These are phyloP conservation scores for Orthochromis indermauri DNA, from an alignment of 2,113 vertebrate species.

Conservation along the genomic window DNA sequence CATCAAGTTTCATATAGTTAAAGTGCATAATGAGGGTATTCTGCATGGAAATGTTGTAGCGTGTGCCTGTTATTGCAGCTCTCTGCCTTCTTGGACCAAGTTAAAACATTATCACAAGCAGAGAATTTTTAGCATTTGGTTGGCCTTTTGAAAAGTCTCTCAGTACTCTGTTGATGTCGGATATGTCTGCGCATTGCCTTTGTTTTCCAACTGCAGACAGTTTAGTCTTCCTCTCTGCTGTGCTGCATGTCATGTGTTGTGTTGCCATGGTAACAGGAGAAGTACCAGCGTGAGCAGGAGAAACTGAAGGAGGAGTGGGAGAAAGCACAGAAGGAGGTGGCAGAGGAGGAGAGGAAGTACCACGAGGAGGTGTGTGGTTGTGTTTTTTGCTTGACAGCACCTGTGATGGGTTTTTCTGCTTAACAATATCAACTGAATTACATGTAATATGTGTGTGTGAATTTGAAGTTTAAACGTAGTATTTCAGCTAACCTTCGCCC, in stretches of 20 bases:
- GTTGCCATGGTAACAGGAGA: slow-evolving; percentile 78
- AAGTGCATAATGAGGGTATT: background rate
- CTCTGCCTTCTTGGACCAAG: background rate
- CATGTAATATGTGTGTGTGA: background rate
- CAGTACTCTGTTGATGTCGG: background rate
- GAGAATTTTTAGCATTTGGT: background rate
- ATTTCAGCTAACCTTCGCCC: background rate
- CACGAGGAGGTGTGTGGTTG: slow-evolving; percentile 86
- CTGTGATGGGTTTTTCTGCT: background rate
- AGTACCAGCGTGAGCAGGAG: slow-evolving; percentile 88
- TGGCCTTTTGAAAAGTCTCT: background rate
- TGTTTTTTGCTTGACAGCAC: background rate
- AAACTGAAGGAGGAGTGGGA: slow-evolving; percentile 97
- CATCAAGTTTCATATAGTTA: background rate
- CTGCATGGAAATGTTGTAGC: background rate
- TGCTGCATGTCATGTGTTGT: slow-evolving; percentile 41
- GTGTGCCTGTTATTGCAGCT: background rate
- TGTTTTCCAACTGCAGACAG: background rate
- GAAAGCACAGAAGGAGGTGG: slow-evolving; percentile 91
- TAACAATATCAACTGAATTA: background rate
- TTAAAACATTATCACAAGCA: background rate
- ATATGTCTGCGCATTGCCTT: background rate
- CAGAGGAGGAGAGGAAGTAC: slow-evolving; percentile 89
- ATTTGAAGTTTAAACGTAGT: background rate
- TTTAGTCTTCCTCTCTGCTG: background rate